phyloP scores from a whole-genome alignment of 2,113 vertebrate species.

The Myodes glareolus region DNA sequence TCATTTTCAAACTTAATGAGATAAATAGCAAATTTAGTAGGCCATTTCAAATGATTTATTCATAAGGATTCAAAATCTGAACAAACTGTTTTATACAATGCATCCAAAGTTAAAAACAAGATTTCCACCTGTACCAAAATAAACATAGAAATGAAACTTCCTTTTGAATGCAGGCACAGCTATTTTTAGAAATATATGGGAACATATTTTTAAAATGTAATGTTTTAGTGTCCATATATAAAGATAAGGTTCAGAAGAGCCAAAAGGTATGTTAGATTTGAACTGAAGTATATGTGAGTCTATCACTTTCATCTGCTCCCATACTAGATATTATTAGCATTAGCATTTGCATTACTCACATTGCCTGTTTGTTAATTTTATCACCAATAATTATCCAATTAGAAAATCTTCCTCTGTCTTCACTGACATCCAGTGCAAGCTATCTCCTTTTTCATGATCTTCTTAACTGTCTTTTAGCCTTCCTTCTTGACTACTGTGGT shows the following conservation, averaged over 20 bases:
- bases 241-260: slow-evolving; percentile 54
- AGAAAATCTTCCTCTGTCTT: slow-evolving; percentile 9
- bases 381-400: not conserved
- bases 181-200: slow-evolving; percentile 53
- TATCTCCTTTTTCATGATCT: slow-evolving; percentile 1
- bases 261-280: not conserved
- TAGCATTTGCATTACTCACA: not conserved
- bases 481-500: not conserved
- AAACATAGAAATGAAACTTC: slow-evolving; percentile 67
- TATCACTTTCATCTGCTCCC: not conserved
- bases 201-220: slow-evolving; percentile 41
- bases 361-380: not conserved
- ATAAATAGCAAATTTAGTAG: slow-evolving; percentile 78
- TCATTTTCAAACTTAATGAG: slow-evolving; percentile 70
- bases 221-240: slow-evolving; percentile 40
- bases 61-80: slow-evolving; percentile 65
- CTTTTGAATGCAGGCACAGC: slow-evolving; percentile 36
- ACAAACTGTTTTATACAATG: slow-evolving; percentile 73
- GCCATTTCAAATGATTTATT: slow-evolving; percentile 77
- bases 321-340: not conserved
- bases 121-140: slow-evolving; percentile 65
- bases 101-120: slow-evolving; percentile 61
- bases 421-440: not conserved
- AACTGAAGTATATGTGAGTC: not conserved
- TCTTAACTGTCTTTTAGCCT: slow-evolving; percentile 3